These are phyloP conservation scores for Cydia splendana DNA, from an alignment of 1,140 invertebrate species.

Conservation along the genomic window DNA sequence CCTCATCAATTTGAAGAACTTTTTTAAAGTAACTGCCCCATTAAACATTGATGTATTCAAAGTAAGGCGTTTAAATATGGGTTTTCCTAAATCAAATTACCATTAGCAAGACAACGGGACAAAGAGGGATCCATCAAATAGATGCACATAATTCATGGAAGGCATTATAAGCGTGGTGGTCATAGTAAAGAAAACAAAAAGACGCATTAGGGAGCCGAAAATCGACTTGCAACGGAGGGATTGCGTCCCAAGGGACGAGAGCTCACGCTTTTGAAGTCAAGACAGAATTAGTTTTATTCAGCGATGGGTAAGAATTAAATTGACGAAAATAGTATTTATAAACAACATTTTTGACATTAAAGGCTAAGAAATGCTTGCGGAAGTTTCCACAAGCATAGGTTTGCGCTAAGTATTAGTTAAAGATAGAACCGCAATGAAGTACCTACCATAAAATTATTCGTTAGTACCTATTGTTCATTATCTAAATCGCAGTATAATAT, in stretches of 20 bases:
- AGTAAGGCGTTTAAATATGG: slow-evolving; percentile 48
- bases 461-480: too few relatives aligned
- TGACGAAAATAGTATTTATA: neutral
- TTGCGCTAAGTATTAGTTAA: too few relatives aligned
- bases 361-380: neutral
- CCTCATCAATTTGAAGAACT: slow-evolving; percentile 32
- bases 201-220: slow-evolving; percentile 45
- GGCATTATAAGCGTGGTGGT: slow-evolving; percentile 41
- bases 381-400: too few relatives aligned
- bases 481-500: too few relatives aligned
- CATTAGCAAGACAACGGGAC: slow-evolving; percentile 50
- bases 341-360: neutral
- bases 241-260: slow-evolving; percentile 1
- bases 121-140: slow-evolving; percentile 50
- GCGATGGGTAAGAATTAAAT: neutral
- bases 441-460: too few relatives aligned
- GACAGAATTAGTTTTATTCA: neutral
- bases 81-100: slow-evolving; percentile 48
- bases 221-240: slow-evolving; percentile 43
- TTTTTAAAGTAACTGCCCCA: slow-evolving; percentile 18
- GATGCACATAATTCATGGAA: slow-evolving; percentile 69
- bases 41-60: slow-evolving; percentile 25
- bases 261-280: slow-evolving; percentile 7
- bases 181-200: slow-evolving; percentile 46
- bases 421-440: too few relatives aligned